Percentiles rank a stretch among this genome's conserved stretches.
phyloP scores from a whole-genome alignment of 1,140 invertebrate genomes.

The Gryon sp. region DNA sequence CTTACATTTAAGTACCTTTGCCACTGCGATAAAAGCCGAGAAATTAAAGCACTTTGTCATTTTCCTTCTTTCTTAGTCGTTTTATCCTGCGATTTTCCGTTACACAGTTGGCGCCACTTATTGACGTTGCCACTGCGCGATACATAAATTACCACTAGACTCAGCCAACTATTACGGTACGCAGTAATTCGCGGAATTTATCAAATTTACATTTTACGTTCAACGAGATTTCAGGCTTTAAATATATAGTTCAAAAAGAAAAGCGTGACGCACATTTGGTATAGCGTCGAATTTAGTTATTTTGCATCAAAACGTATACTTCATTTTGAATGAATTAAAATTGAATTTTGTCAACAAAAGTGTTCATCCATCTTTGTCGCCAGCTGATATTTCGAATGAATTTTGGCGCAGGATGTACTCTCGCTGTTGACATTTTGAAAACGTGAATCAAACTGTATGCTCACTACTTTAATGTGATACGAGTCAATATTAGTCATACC shows the following conservation, averaged over 20 bases:
- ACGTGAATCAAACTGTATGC: conserved; percentile 13
- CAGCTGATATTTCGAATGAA: conserved; percentile 14
- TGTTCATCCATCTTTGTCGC: conserved; percentile 6
- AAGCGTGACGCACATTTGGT: conserved; percentile 6
- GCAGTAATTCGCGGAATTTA: conserved; percentile 58
- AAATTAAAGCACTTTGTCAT: conserved; percentile 63
- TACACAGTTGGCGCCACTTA: conserved; percentile 59
- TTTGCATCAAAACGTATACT: conserved; percentile 15
- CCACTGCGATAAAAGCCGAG: conserved; percentile 58
- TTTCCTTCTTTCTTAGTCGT: conserved; percentile 52
- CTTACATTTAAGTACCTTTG: conserved; percentile 43
- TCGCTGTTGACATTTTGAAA: neutral
- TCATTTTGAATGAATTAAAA: conserved; percentile 29
- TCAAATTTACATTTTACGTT: conserved; percentile 60
- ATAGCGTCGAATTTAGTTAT: conserved; percentile 20
- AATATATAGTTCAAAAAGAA: conserved; percentile 33
- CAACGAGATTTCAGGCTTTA: conserved; percentile 40
- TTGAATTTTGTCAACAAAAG: conserved; percentile 27
- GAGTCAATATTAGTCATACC: conserved; percentile 18
- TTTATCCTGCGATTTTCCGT: conserved; percentile 47
- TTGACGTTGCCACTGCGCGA: conserved; percentile 52
- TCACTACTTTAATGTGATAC: conserved; percentile 6
- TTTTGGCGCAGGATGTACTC: neutral
- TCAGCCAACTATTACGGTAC: conserved; percentile 39
- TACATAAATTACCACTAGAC: conserved; percentile 55